Conservation (phyloP, 2,888 invertebrate species). For the Ischnus inquisitorius region DNA sequence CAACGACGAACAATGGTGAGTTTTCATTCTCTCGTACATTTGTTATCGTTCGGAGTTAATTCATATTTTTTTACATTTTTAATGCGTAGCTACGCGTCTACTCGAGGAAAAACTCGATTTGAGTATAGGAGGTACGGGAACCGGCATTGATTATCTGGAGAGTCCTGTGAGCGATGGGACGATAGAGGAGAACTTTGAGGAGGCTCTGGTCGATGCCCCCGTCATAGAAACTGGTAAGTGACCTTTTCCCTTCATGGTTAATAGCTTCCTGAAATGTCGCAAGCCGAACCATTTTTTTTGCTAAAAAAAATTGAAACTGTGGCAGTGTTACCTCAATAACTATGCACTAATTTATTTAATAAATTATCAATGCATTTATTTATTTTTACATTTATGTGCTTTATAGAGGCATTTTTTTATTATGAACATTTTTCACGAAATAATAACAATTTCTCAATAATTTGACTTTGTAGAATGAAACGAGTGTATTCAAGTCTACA, state of each 20-base stretch:
- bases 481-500: no score
- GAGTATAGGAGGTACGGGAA: conserved; percentile 79
- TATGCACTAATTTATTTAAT: no score
- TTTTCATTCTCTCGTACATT: conserved; percentile 25
- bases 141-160: conserved; percentile 87
- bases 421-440: no score
- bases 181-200: conserved; percentile 96
- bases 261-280: conserved; percentile 59
- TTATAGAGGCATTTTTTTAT: neutral
- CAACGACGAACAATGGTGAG: conserved; percentile 90
- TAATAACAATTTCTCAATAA: no score
- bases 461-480: no score
- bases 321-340: no score
- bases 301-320: neutral
- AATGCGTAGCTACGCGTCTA: conserved; percentile 78
- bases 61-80: conserved; percentile 58
- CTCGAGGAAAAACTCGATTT: conserved; percentile 84
- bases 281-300: neutral
- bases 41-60: neutral
- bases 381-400: neutral
- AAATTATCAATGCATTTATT: neutral
- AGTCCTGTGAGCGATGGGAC: conserved; percentile 94
- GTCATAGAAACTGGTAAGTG: conserved; percentile 84
- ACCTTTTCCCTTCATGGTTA: conserved; percentile 75
- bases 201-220: conserved; percentile 91